Evolutionary conservation across 2,888 invertebrate species (phyloP).

Genomic region (Polyommatus icarus): DNA sequence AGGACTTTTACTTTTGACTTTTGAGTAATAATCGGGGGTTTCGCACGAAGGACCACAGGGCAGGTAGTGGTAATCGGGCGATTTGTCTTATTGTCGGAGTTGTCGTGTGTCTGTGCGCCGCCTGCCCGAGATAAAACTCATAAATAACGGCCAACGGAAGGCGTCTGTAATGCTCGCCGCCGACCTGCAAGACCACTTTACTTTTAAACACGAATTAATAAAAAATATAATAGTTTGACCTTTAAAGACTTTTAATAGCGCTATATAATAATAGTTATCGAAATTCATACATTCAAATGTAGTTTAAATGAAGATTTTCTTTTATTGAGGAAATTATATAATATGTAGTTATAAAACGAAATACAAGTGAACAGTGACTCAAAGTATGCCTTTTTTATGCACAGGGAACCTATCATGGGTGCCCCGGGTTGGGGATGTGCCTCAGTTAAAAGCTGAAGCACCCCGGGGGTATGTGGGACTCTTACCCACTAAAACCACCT

Average conservation of each 20-base stretch:
- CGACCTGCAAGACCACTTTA: constrained; percentile 56
- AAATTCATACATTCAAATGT: neutral
- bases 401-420: no score
- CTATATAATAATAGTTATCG: neutral
- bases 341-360: no score
- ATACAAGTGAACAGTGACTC: neutral
- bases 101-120: constrained; percentile 76
- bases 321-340: no score
- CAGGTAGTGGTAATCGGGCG: constrained; percentile 78
- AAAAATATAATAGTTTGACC: neutral
- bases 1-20: constrained; percentile 72
- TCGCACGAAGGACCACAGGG: constrained; percentile 71
- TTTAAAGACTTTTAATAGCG: neutral
- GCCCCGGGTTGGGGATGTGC: no score
- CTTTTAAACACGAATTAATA: constrained; percentile 27
- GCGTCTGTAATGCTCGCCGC: constrained; percentile 69
- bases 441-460: no score
- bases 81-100: constrained; percentile 78
- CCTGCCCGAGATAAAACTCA: constrained; percentile 76
- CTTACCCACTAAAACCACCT: no score
- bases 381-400: neutral
- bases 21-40: constrained; percentile 62
- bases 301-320: no score
- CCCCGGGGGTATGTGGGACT: no score
- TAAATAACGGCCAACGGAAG: constrained; percentile 77